Evolutionary conservation across 2,888 invertebrate genomes (phyloP).

Genomic region (Coenonympha glycerion): DNA sequence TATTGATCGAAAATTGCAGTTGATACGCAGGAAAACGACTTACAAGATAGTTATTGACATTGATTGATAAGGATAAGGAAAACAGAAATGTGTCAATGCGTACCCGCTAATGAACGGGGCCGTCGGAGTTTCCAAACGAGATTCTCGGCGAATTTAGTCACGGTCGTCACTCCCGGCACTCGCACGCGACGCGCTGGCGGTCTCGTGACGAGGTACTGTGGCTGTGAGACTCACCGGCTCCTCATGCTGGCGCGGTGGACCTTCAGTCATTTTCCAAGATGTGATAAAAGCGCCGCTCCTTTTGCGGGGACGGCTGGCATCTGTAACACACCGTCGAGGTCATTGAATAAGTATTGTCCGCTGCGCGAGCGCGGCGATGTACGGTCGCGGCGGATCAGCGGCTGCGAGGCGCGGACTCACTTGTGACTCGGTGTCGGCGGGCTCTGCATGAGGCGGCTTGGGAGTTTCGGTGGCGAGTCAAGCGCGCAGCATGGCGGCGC

Average conservation of each 20-base stretch:
- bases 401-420: constrained; percentile 41
- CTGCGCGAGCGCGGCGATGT: not conserved
- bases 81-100: constrained; percentile 12
- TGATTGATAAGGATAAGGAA: constrained; percentile 23
- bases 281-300: constrained; percentile 70
- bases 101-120: constrained; percentile 8
- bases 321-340: constrained; percentile 68
- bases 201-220: constrained; percentile 17
- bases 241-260: constrained; percentile 57
- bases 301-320: constrained; percentile 71
- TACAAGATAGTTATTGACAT: constrained; percentile 6
- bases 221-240: constrained; percentile 61
- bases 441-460: constrained; percentile 62
- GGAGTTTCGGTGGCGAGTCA: constrained; percentile 50
- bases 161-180: constrained; percentile 27
- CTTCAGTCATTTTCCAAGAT: constrained; percentile 75
- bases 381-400: no score
- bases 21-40: not conserved
- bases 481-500: constrained; percentile 57
- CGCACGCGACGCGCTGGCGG: constrained; percentile 15
- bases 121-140: constrained; percentile 17
- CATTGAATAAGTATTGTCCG: constrained; percentile 34
- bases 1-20: not conserved
- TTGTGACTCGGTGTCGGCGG: constrained; percentile 57
- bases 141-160: constrained; percentile 24